These are phyloP conservation scores for Brachionichthys hirsutus DNA, from an alignment of 2,113 vertebrate genomes.

Conservation along the genomic window DNA sequence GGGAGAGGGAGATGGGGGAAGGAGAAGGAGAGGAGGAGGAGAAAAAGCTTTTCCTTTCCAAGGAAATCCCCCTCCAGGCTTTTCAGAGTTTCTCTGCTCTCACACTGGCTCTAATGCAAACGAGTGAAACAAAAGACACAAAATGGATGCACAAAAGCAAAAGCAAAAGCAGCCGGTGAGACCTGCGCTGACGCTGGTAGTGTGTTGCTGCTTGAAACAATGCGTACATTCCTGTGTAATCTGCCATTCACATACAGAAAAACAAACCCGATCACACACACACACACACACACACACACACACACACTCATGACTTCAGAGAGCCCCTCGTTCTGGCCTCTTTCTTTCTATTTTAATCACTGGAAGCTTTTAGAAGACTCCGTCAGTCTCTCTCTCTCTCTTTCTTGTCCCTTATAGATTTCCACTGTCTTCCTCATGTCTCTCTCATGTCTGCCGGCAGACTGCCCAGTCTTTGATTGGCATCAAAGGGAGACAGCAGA, in stretches of 20 bases:
- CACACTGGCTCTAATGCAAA: constrained; percentile 51
- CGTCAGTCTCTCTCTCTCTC: constrained; percentile 52
- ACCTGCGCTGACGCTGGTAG: neutral
- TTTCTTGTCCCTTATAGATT: constrained; percentile 37
- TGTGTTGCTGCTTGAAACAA: constrained; percentile 1
- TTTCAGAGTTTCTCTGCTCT: constrained; percentile 71
- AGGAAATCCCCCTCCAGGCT: constrained; percentile 82
- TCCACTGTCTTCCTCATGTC: constrained; percentile 72
- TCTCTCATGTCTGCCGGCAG: constrained; percentile 60
- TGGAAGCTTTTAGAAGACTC: constrained; percentile 41
- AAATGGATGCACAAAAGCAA: constrained; percentile 23
- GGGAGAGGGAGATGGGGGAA: constrained; percentile 60
- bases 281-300: constrained; percentile 1
- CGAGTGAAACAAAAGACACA: constrained; percentile 42
- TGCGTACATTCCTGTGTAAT: constrained; percentile 6
- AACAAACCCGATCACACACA: neutral
- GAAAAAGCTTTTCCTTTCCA: constrained; percentile 77
- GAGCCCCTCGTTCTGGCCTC: constrained; percentile 51
- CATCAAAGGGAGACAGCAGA: constrained; percentile 56
- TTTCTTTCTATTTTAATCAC: constrained; percentile 65
- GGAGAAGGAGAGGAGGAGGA: constrained; percentile 31
- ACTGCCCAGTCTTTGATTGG: constrained; percentile 61
- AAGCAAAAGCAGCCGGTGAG: neutral
- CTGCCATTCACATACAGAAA: constrained; percentile 9
- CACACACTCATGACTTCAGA: constrained; percentile 24